These are phyloP conservation scores for Spea bombifrons DNA, from an alignment of 2,113 vertebrate genomes.

Conservation along the genomic window DNA sequence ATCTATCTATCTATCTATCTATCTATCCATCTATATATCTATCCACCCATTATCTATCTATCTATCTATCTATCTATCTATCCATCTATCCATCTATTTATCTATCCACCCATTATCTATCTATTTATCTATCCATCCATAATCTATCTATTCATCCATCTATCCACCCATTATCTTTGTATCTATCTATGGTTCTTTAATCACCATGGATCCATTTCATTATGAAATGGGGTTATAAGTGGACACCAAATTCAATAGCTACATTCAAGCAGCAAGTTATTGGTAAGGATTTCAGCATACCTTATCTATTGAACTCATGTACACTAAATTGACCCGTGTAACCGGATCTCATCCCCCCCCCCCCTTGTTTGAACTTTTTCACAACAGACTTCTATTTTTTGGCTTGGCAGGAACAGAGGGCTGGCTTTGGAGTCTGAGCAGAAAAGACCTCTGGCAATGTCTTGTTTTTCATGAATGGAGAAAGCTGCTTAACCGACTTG, in stretches of 20 bases:
- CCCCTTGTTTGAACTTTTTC: slow-evolving; percentile 18
- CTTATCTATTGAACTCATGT: background rate
- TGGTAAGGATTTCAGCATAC: background rate
- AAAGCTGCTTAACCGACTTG: slow-evolving; percentile 65
- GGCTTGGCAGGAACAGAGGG: slow-evolving; percentile 29
- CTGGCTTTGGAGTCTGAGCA: slow-evolving; percentile 56
- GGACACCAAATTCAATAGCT: background rate
- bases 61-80: too few species aligned
- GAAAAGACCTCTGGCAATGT: slow-evolving; percentile 63
- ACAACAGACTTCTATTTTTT: slow-evolving; percentile 23
- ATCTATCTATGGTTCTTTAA: too few species aligned
- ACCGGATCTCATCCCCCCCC: background rate
- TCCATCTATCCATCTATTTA: too few species aligned
- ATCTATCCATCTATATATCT: too few species aligned
- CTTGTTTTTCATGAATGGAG: slow-evolving; percentile 66
- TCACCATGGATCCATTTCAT: too few species aligned
- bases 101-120: too few species aligned
- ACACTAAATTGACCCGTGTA: slow-evolving; percentile 23
- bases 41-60: too few species aligned
- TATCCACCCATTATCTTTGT: too few species aligned
- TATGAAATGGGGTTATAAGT: too few species aligned
- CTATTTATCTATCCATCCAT: too few species aligned
- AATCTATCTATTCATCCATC: too few species aligned
- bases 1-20: too few species aligned
- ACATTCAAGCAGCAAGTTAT: background rate